These are phyloP conservation scores for Archips crataeganus DNA, from an alignment of 2,888 invertebrate genomes.

Conservation along the genomic window DNA sequence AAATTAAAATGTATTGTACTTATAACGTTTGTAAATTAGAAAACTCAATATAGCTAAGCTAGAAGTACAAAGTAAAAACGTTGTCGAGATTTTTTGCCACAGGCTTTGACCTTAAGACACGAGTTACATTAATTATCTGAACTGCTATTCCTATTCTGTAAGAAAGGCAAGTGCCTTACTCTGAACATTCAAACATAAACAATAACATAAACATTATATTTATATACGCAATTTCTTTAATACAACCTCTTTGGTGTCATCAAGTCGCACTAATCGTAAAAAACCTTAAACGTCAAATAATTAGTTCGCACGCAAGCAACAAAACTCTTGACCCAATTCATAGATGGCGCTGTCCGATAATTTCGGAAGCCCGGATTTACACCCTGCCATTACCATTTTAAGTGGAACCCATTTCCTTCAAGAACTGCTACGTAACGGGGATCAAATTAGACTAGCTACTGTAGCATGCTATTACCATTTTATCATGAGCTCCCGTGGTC, in stretches of 20 bases:
- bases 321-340: conserved; percentile 54
- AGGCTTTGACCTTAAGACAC: too few species aligned
- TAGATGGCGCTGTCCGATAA: conserved; percentile 58
- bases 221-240: too few species aligned
- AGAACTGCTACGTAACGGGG: conserved; percentile 22
- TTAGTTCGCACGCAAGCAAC: conserved; percentile 34
- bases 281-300: conserved; percentile 24
- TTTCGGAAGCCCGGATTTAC: conserved; percentile 59
- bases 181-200: too few species aligned
- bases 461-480: conserved; percentile 45
- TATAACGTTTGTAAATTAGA: too few species aligned
- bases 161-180: too few species aligned
- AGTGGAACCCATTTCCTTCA: conserved; percentile 29
- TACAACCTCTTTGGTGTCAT: background rate
- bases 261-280: background rate
- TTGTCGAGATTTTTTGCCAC: too few species aligned
- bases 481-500: conserved; percentile 50
- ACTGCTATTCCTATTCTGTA: too few species aligned
- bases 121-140: too few species aligned
- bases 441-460: conserved; percentile 23
- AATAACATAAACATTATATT: too few species aligned
- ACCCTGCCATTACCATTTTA: conserved; percentile 44
- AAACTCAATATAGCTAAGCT: too few species aligned
- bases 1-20: too few species aligned
- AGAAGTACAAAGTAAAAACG: too few species aligned